These are phyloP conservation scores for Thinocorus orbignyianus DNA, from an alignment of 2,113 vertebrate species.

Conservation along the genomic window DNA sequence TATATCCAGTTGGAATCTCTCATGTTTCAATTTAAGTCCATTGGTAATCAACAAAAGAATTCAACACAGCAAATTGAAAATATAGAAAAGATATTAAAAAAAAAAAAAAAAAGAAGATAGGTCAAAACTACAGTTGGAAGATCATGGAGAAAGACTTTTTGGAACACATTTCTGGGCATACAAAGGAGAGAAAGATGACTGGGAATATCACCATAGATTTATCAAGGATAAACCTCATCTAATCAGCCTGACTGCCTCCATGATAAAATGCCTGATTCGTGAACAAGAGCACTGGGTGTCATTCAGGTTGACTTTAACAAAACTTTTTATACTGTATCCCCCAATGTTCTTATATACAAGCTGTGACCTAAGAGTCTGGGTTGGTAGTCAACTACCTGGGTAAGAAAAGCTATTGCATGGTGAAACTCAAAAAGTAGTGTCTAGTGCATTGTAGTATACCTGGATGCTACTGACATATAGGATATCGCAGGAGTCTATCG, in stretches of 20 bases:
- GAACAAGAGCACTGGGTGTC: neutral
- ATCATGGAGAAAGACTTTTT: neutral
- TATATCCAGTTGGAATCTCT: neutral
- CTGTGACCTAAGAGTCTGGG: neutral
- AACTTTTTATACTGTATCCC: neutral
- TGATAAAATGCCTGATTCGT: neutral
- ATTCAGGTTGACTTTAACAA: neutral
- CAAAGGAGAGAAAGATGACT: neutral
- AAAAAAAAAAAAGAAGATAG: neutral
- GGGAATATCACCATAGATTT: neutral
- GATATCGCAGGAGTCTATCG: rapidly evolving
- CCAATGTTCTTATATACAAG: neutral
- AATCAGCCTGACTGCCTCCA: neutral
- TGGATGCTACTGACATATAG: neutral
- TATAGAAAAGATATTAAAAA: neutral
- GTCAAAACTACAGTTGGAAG: neutral
- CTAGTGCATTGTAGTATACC: neutral
- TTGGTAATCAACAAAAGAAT: neutral
- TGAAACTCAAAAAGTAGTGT: neutral
- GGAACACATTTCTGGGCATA: neutral
- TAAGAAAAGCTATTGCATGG: neutral
- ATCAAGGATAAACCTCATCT: neutral
- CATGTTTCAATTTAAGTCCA: neutral
- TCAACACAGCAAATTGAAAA: neutral
- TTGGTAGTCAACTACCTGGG: neutral